Percentiles rank a stretch among this genome's conserved stretches.
Evolutionary conservation across 2,888 invertebrate species (phyloP).

Genomic region (Chromoteleia sp.): DNA sequence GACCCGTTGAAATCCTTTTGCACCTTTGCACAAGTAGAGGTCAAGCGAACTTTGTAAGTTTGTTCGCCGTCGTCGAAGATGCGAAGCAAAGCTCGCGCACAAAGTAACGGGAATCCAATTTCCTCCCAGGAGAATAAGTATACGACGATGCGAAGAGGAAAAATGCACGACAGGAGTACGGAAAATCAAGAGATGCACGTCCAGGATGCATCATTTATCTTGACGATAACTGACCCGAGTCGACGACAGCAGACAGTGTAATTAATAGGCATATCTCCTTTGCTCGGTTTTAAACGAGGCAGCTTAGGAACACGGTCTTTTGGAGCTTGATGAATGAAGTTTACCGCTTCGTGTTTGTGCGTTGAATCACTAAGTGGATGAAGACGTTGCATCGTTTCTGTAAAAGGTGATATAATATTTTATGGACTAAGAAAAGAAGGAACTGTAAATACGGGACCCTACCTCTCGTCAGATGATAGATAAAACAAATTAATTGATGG

Average conservation of each 20-base stretch:
- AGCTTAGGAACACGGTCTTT: slow-evolving; percentile 47
- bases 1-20: slow-evolving; percentile 51
- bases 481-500: slow-evolving; percentile 24
- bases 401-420: slow-evolving; percentile 33
- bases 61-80: slow-evolving; percentile 28
- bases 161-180: slow-evolving; percentile 30
- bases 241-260: slow-evolving; percentile 57
- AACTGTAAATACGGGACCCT: slow-evolving; percentile 13
- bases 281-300: slow-evolving; percentile 59
- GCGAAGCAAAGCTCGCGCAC: slow-evolving; percentile 53
- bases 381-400: slow-evolving; percentile 48
- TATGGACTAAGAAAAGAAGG: slow-evolving; percentile 18
- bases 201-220: slow-evolving; percentile 55
- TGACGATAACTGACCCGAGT: slow-evolving; percentile 62
- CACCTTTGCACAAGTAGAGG: slow-evolving; percentile 47
- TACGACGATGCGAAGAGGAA: slow-evolving; percentile 12
- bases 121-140: slow-evolving; percentile 43
- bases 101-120: slow-evolving; percentile 61
- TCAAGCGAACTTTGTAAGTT: slow-evolving; percentile 58
- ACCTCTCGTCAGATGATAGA: not conserved
- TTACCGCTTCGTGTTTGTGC: slow-evolving; percentile 46
- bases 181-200: slow-evolving; percentile 57
- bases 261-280: slow-evolving; percentile 66
- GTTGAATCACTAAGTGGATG: slow-evolving; percentile 53
- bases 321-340: slow-evolving; percentile 63